These are phyloP conservation scores for Melolontha melolontha DNA, from an alignment of 2,888 invertebrate species.

Conservation along the genomic window DNA sequence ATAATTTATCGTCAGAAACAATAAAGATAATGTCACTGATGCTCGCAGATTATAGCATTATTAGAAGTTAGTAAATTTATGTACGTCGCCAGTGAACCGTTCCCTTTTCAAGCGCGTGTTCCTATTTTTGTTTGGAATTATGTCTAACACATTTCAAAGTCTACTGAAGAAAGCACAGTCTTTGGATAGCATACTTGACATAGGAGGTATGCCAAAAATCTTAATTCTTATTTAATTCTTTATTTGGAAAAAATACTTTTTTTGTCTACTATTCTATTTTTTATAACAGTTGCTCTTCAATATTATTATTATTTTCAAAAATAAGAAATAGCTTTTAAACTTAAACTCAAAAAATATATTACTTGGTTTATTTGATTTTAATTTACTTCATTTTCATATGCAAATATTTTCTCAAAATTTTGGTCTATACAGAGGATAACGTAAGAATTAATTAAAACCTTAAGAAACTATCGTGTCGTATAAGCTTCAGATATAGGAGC, in stretches of 20 bases:
- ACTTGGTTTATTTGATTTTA: too few species aligned
- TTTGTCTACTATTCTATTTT: not conserved
- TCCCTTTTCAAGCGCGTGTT: not conserved
- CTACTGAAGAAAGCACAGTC: conserved; percentile 21
- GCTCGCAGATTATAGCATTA: conserved; percentile 1
- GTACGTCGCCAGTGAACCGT: not conserved
- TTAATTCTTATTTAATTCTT: too few species aligned
- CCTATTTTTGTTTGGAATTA: conserved; percentile 1
- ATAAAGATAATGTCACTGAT: conserved; percentile 16
- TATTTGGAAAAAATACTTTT: too few species aligned
- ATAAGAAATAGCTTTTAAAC: too few species aligned
- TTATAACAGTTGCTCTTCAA: not conserved
- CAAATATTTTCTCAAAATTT: too few species aligned
- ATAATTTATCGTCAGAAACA: conserved; percentile 18
- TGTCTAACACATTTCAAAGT: conserved; percentile 8
- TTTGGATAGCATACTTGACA: conserved; percentile 6
- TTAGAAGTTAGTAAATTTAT: not conserved
- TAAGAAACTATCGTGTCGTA: not conserved
- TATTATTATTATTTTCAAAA: not conserved
- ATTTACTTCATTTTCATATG: too few species aligned
- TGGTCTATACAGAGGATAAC: too few species aligned
- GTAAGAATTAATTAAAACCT: not conserved
- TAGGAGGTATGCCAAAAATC: conserved; percentile 4
- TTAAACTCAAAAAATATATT: too few species aligned
- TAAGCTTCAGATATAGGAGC: not conserved